A percentile compares a stretch with the other conserved stretches of the same genome.
These are phyloP conservation scores for Austrolebias charrua DNA, from an alignment of 2,797 vertebrate genomes.

Conservation along the genomic window DNA sequence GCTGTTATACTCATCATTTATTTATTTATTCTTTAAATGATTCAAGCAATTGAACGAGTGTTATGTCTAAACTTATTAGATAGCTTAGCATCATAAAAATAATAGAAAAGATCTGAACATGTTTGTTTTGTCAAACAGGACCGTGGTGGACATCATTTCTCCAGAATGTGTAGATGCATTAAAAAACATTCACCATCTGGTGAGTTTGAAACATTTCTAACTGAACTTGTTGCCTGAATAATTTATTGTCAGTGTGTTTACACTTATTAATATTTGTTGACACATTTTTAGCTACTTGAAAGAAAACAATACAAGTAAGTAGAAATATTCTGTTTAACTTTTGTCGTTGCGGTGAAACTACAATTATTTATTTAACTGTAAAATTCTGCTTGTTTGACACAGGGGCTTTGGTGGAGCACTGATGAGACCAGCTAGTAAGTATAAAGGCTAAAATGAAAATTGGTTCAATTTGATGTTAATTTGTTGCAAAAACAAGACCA, in stretches of 20 bases:
- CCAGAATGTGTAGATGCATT: slow-evolving; percentile 80
- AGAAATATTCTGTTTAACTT: fast-evolving
- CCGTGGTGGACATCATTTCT: slow-evolving; percentile 78
- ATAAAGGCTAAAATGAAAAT: not conserved
- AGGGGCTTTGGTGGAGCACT: slow-evolving; percentile 94
- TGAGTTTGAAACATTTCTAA: slow-evolving; percentile 54
- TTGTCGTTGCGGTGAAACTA: not conserved
- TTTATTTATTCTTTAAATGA: not conserved
- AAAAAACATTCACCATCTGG: slow-evolving; percentile 88
- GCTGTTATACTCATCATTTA: too few relatives aligned
- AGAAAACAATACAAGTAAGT: slow-evolving; percentile 91
- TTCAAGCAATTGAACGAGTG: not conserved
- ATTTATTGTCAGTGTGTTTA: not conserved
- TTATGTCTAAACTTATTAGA: not conserved
- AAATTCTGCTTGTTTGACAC: slow-evolving; percentile 11
- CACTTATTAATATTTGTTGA: slow-evolving; percentile 22
- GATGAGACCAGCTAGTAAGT: slow-evolving; percentile 92
- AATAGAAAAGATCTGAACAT: too few relatives aligned
- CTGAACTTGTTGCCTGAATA: not conserved
- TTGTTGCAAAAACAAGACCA: not conserved
- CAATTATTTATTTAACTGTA: slow-evolving; percentile 1
- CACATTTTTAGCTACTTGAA: slow-evolving; percentile 80
- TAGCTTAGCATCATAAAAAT: not conserved
- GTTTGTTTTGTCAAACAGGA: slow-evolving; percentile 65
- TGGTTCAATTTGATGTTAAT: not conserved